These are phyloP conservation scores for Morone saxatilis DNA, from an alignment of 2,113 vertebrate genomes.

Conservation along the genomic window DNA sequence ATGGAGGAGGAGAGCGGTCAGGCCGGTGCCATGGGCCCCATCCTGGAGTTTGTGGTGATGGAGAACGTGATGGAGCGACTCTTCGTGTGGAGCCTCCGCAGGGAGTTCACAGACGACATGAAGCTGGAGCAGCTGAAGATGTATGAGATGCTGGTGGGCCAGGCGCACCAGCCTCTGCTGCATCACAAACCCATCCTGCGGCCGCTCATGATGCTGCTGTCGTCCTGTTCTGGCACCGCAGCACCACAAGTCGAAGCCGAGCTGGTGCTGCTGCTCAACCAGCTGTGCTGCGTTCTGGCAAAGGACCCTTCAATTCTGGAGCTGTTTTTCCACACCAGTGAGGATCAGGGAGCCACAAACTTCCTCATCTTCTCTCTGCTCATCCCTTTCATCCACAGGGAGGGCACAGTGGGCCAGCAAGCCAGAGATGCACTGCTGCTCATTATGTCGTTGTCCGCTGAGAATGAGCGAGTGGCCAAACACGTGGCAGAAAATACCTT, in stretches of 20 bases:
- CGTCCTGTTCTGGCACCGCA: conserved; percentile 87
- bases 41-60: conserved; percentile 96
- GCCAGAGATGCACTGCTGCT: conserved; percentile 95
- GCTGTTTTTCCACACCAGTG: conserved; percentile 97
- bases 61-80: conserved; percentile 99
- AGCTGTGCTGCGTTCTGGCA: conserved; percentile 95
- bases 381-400: conserved; percentile 96
- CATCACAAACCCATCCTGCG: conserved; percentile 96
- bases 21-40: conserved; percentile 95
- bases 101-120: conserved; percentile 95
- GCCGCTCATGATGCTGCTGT: conserved; percentile 97
- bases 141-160: conserved; percentile 95
- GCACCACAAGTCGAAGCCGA: conserved; percentile 88
- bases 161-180: conserved; percentile 93
- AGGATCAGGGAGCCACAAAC: conserved; percentile 98
- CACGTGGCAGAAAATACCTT: conserved; percentile 96
- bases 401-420: conserved; percentile 95
- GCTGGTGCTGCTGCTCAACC: conserved; percentile 92
- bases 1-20: conserved; percentile 93
- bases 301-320: conserved; percentile 95
- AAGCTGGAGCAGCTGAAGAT: conserved; percentile 97
- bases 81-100: conserved; percentile 96
- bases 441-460: conserved; percentile 96
- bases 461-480: conserved; percentile 91
- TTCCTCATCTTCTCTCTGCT: conserved; percentile 98